A percentile compares a stretch with the other conserved stretches of the same genome.
Evolutionary conservation across 2,888 invertebrate species (phyloP).

Genomic region (Euclidia mi): DNA sequence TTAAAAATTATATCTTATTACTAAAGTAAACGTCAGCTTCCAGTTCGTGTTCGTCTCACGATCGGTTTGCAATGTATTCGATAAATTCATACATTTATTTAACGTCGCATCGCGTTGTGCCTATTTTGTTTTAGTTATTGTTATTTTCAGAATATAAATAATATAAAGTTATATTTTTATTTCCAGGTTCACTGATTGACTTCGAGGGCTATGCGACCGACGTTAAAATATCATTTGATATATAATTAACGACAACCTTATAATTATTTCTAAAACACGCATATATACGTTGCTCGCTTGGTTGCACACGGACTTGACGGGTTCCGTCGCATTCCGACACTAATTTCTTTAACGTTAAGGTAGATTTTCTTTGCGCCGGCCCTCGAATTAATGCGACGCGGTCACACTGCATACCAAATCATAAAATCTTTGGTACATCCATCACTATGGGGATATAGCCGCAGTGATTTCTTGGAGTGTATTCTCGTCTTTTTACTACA

Average conservation of each 20-base stretch:
- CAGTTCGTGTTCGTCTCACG: too few relatives aligned
- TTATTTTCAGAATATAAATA: too few relatives aligned
- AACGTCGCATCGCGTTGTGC: too few relatives aligned
- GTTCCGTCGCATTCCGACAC: constrained; percentile 85
- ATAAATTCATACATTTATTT: too few relatives aligned
- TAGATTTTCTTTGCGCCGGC: constrained; percentile 80
- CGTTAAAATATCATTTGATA: constrained; percentile 65
- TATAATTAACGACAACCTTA: constrained; percentile 68
- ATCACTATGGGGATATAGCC: constrained; percentile 40
- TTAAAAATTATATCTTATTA: too few relatives aligned
- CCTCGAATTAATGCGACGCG: constrained; percentile 47
- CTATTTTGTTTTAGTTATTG: too few relatives aligned
- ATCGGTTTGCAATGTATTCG: too few relatives aligned
- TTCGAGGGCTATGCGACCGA: constrained; percentile 61
- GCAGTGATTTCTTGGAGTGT: constrained; percentile 47
- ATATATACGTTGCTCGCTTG: constrained; percentile 78
- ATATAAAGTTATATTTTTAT: constrained; percentile 24
- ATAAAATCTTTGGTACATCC: constrained; percentile 31
- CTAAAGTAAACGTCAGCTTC: too few relatives aligned
- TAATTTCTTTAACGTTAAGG: constrained; percentile 82
- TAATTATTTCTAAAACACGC: constrained; percentile 76
- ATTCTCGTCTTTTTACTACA: constrained; percentile 15
- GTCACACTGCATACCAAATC: constrained; percentile 39
- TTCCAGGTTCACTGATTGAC: constrained; percentile 74
- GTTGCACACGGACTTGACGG: constrained; percentile 80